Conservation (phyloP, 1,140 invertebrate species). For the Thaumatotibia leucotreta region DNA sequence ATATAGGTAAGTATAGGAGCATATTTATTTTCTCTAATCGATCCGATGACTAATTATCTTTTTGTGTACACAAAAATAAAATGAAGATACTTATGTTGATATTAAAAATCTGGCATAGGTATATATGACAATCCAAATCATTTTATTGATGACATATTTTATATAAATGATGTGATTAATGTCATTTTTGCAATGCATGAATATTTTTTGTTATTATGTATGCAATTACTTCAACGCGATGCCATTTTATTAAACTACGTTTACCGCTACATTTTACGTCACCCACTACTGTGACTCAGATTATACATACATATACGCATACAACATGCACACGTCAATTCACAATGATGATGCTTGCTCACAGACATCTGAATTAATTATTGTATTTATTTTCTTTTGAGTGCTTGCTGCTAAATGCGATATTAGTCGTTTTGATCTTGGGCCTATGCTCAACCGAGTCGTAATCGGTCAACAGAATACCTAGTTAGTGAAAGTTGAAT, state of each 20-base stretch:
- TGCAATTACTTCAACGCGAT: not conserved
- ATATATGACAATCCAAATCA: no score
- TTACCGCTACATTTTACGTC: not conserved
- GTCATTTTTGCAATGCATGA: no score
- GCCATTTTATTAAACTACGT: not conserved
- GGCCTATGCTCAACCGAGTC: not conserved
- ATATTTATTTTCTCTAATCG: no score
- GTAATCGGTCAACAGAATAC: not conserved
- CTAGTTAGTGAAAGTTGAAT: constrained; percentile 32
- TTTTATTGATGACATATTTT: no score
- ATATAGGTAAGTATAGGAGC: no score
- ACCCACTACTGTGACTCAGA: not conserved
- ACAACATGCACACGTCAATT: not conserved
- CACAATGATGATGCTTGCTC: not conserved
- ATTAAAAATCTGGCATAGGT: no score
- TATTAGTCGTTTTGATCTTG: not conserved
- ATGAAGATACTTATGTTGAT: no score
- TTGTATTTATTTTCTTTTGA: no score
- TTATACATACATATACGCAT: not conserved
- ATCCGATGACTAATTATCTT: no score
- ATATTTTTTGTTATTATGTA: no score
- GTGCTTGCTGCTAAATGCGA: not conserved
- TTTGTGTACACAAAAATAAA: no score
- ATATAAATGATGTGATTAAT: no score
- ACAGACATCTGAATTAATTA: not conserved